Conservation (phyloP, 2,113 vertebrate genomes). For the Sinocyclocheilus rhinocerous region DNA sequence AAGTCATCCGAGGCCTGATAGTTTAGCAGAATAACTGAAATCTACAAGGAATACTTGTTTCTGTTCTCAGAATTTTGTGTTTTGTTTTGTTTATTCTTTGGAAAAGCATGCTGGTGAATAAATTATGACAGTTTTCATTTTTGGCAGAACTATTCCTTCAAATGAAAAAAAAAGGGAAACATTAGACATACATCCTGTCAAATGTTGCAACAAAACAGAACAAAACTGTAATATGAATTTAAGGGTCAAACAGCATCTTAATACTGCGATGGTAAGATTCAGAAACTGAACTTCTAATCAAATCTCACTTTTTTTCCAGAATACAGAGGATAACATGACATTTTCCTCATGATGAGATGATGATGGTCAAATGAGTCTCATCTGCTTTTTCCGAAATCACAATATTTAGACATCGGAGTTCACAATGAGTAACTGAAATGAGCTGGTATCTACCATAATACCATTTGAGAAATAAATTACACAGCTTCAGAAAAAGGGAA, state of each 20-base stretch:
- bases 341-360: too few species aligned
- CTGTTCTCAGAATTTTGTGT: too few species aligned
- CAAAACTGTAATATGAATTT: background rate
- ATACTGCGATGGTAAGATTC: too few species aligned
- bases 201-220: background rate
- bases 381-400: conserved; percentile 35
- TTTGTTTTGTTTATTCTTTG: background rate
- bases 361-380: background rate
- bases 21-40: too few species aligned
- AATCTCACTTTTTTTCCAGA: background rate
- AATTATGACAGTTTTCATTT: background rate
- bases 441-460: conserved; percentile 31
- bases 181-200: background rate
- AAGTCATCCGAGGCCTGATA: too few species aligned
- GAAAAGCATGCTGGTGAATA: background rate
- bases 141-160: background rate
- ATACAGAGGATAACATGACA: background rate
- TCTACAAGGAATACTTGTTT: too few species aligned
- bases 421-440: conserved; percentile 37
- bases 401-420: conserved; percentile 40
- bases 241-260: too few species aligned
- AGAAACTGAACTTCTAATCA: background rate
- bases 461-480: conserved; percentile 53
- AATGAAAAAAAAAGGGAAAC: background rate
- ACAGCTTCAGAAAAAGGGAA: conserved; percentile 48